phyloP scores from a whole-genome alignment of 2,113 vertebrate species.

The Colaptes auratus region DNA sequence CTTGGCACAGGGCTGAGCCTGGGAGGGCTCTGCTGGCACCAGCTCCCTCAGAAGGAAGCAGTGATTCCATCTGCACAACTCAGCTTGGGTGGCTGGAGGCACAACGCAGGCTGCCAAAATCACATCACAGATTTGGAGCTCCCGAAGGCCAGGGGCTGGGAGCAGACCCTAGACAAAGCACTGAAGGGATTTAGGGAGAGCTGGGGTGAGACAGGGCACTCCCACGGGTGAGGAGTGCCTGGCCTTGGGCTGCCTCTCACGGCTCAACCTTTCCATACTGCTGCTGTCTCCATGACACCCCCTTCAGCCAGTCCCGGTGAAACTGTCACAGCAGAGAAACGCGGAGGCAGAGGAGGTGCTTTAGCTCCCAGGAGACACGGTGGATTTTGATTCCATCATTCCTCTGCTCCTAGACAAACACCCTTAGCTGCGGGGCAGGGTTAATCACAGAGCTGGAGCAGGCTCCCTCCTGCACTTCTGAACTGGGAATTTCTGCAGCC shows the following conservation, averaged over 20 bases:
- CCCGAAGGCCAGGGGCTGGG: background rate
- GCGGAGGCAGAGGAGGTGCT: background rate
- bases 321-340: background rate
- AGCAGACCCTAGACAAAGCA: fast-evolving
- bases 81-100: background rate
- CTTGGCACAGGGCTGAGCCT: background rate
- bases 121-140: background rate
- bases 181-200: background rate
- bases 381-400: background rate
- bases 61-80: constrained; percentile 2
- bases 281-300: fast-evolving
- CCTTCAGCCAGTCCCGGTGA: fast-evolving
- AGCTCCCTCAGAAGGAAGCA: background rate
- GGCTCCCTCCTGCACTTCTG: background rate
- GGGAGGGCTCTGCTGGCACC: background rate
- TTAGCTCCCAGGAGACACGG: background rate
- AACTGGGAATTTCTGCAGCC: constrained; percentile 6
- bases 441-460: background rate
- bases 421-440: background rate
- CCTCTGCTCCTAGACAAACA: background rate
- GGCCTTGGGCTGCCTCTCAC: background rate
- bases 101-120: background rate
- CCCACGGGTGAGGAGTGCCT: background rate
- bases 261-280: fast-evolving
- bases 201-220: background rate